Percentiles rank a stretch among this genome's conserved stretches.
These are phyloP conservation scores for Rhinophrynus dorsalis DNA, from an alignment of 2,797 vertebrate species.

Conservation along the genomic window DNA sequence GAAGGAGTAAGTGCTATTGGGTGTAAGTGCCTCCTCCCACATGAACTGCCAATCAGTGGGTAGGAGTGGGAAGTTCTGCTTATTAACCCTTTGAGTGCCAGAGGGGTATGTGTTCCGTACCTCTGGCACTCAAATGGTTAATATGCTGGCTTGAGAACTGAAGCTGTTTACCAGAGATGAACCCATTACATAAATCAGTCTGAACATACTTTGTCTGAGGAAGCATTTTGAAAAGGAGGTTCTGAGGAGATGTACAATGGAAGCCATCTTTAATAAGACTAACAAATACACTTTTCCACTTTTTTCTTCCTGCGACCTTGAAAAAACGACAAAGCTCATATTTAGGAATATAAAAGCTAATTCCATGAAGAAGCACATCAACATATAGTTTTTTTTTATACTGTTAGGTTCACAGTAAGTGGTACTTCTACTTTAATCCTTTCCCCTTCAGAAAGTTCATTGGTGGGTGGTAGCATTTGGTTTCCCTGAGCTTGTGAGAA, in stretches of 20 bases:
- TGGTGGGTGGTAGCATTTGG: conserved; percentile 50
- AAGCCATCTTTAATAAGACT: conserved; percentile 28
- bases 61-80: no score
- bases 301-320: conserved; percentile 22
- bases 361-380: conserved; percentile 31
- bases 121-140: no score
- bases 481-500: conserved; percentile 50
- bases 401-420: conserved; percentile 47
- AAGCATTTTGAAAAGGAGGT: background rate
- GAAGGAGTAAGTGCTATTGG: no score
- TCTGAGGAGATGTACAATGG: background rate
- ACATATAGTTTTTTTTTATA: conserved; percentile 43
- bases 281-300: conserved; percentile 11
- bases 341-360: conserved; percentile 41
- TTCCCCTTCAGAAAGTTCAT: conserved; percentile 47
- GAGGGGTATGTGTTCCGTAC: no score
- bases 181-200: no score
- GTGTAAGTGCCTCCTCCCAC: no score
- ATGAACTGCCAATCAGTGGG: no score
- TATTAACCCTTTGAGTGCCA: no score
- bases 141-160: no score
- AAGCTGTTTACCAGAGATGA: no score
- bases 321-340: conserved; percentile 25
- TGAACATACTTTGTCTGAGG: no score
- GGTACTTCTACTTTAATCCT: conserved; percentile 45